Evolutionary conservation across 2,888 invertebrate genomes (phyloP), one percentile per base, ranked within the genome.

Genomic region (Epinotia brunnichana): DNA sequence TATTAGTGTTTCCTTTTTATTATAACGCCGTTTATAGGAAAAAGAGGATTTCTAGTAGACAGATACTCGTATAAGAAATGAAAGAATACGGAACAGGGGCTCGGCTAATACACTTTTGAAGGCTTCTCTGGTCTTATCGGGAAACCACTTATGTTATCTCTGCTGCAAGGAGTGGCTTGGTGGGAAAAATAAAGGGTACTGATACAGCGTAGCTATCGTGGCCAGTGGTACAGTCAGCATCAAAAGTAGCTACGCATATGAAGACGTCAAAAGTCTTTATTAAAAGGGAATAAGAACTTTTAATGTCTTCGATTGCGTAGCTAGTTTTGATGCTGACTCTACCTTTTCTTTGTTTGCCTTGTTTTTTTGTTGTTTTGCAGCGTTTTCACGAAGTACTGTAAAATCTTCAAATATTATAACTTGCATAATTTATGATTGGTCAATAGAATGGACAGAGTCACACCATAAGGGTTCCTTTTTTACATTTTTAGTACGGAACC

Each of bases 61-160:
- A 77, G 77, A 77, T 80, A 35, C 21, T 2, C 2, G 21, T 35
- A 77, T 78, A n/a, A n/a, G 79, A 78, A 81, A 81, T 76, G 78
- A 78, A 80, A 69, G 61, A 60, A 64, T 53, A 53, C 61, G 76
- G 80, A 79, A 76, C 76, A 76, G 76, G 77, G 79, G 79, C 77
- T 76, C 75, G 75, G 79, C 79, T 83, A 85, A 84, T 85, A 84
- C 80, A 82, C 82, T 82, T 81, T 81, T 80, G 82, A 80, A 82
- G 81, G 82, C 80, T 80, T 82, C 80, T 77, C 78, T 73, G 75
- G 77, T 77, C 82, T 86, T 85, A 84, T 84, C 83, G 77, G 78
- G 70, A 79, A 80, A 81, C 79, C 80, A 78, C 78, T 79, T 78
- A 75, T 79, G 80, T 83, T 85, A 84, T 85, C 83, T 82, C 76